Evolutionary conservation across 2,113 vertebrate species (phyloP), one percentile per base, ranked within the genome.

Genomic region (Aplodontia rufa): DNA sequence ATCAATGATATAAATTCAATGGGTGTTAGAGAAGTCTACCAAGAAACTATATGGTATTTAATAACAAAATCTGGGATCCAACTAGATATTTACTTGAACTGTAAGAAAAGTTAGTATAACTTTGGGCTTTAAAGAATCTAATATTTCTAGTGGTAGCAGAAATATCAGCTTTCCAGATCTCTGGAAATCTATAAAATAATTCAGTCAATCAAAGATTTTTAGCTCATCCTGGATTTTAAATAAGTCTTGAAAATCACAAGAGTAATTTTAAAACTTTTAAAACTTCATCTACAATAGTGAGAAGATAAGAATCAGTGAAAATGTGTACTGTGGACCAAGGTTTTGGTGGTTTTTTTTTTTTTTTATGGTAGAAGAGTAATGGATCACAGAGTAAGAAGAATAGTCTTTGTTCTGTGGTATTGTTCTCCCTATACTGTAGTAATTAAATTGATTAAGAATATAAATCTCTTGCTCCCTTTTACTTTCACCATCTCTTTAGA

Each of bases 291-390:
- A 79, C 42, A 96, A 74, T 72, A 55, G 14, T 89, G 28, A 32
- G 35, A 80, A 80, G 90, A 97, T 97, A 96, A 89, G 81, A 96
- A 97, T 97, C 96, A 95, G 51, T 90, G 82, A 92, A 93, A 96
- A 93, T 85, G 51, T 88, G 28, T 72, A 66, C 71, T 64, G 26
- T 90, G 42, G 17, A 66, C 76, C 85, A 89, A 87, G 60, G 42
- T 85, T 42, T 76, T 68, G 35, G 32, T n/a, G 11, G 60, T 71
- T 92, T 90, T 60, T 75, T 90, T 66, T 74, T 86, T 69, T 82
- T 78, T 60, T 8, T n/a, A 26, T 96, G 68, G n/a, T 68, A 78
- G 40, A 69, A 40, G 35, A 85, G 96, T 95, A 87, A 97, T 82
- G 96, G 92, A 47, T 96, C 96, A 94, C 9, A 96, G 87, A 64